Evolutionary conservation across 1,140 invertebrate genomes (phyloP), one percentile per base, ranked within the genome.

Genomic region (Pristionchus pacificus): DNA sequence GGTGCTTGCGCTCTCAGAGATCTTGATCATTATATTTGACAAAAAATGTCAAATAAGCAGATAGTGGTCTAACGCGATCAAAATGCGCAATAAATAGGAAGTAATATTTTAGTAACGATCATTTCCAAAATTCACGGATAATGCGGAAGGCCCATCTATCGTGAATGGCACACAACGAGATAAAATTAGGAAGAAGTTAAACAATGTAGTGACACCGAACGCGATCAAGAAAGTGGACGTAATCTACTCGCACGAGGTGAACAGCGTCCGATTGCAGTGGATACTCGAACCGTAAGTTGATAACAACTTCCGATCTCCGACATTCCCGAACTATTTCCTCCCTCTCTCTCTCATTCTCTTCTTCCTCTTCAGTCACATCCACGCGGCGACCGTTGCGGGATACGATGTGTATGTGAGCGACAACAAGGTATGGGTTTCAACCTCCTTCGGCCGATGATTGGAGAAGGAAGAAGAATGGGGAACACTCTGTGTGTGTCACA

Each of bases 181-280:
- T n/a, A n/a, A n/a, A n/a, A n/a, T n/a, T n/a, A n/a, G n/a, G n/a
- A n/a, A n/a, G n/a, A n/a, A n/a, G n/a, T n/a, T n/a, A n/a, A n/a
- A n/a, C n/a, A n/a, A n/a, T n/a, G 29, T 63, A 72, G 74, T 81
- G 15, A 61, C 60, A 28, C 68, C 62, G 15, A 83, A 82, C 55
- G 81, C 80, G 57, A 77, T 82, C 15, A 66, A 71, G 60, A 83
- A 82, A 68, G 74, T 82, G 19, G 80, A 82, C 68, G 80, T 82
- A 19, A 80, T 82, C 31, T 83, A 82, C 70, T 82, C 80, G 1
- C 81, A 80, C 65, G 80, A 82, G 31, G 72, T 72, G 10, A 80
- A 73, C 59, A 68, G 78, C 14, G 79, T 82, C 29, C 72, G 76
- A 28, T 33, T 82, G 19, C 81, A 82, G 68, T 82, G 80, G 80